Evolutionary conservation across 1,140 invertebrate species (phyloP).

Genomic region (Varroa destructor): DNA sequence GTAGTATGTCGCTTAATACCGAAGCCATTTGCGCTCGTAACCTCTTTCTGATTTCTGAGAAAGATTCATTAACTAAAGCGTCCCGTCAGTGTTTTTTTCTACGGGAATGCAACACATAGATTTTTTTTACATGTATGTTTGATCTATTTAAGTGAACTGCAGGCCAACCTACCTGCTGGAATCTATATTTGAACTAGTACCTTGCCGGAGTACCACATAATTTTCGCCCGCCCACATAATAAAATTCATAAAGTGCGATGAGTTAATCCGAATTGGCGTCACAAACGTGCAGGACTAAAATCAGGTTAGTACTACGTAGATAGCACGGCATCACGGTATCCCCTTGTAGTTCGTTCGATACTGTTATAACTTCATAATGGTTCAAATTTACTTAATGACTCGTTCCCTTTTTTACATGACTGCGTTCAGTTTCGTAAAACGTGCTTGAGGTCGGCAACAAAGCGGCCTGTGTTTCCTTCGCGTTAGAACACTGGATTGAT

Average conservation of each 20-base stretch:
- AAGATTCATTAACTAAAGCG: background rate
- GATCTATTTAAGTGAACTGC: background rate
- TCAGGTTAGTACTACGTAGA: background rate
- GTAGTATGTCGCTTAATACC: background rate
- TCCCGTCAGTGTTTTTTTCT: background rate
- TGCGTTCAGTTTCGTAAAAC: too few relatives aligned
- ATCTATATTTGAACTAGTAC: background rate
- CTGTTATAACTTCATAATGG: too few relatives aligned
- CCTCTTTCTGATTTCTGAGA: background rate
- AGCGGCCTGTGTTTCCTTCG: too few relatives aligned
- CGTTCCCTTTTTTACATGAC: too few relatives aligned
- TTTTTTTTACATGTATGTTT: background rate
- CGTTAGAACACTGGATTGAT: too few relatives aligned
- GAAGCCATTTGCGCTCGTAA: background rate
- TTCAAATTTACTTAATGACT: too few relatives aligned
- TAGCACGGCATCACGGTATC: too few relatives aligned
- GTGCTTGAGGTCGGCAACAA: too few relatives aligned
- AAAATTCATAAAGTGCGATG: background rate
- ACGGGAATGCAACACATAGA: too few relatives aligned
- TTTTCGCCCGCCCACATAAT: background rate
- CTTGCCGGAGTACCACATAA: conserved; percentile 1
- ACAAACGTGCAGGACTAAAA: conserved; percentile 1
- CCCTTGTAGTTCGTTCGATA: too few relatives aligned
- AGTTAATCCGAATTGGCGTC: background rate
- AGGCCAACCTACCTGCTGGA: background rate